Base-by-base conservation (phyloP, 2,797 vertebrate genomes). In the Typhlichthys subterraneus region DNA sequence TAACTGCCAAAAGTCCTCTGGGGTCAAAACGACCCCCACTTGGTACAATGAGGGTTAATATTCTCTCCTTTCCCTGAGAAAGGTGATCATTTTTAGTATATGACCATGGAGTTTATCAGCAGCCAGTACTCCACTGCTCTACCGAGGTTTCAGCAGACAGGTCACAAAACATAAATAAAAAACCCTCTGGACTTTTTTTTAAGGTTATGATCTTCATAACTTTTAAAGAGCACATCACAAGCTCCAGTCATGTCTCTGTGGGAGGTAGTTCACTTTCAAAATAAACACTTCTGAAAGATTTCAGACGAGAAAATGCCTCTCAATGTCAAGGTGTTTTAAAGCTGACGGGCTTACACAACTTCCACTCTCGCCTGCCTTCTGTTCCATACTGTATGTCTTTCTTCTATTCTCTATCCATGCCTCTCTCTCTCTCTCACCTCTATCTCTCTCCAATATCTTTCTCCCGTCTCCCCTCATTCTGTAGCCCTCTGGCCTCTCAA, bases 401-500 rank as follows among this genome's bases (percentile, higher is more conserved):
- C 51, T 9, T 68, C 71, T 68, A 75, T 59, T 33, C 5, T 23
- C 23, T 15, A 4, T 48, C 47, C 45, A 31, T 48, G 29, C 53
- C 38, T 23, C 33, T 56, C 29, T 12, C 17, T 14, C 42, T 48
- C n/a, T 33, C 14, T 19, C 19, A 23, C 9, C 23, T 57, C 47
- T 19, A 31, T 11, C 19, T 13, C 15, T 59, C 45, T n/a, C 14
- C 45, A 17, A 10, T 19, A 10, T 8, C 19, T 12, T 12, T 42
- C 45, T 13, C 14, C 10, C 49, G 5, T 7, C 31, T 42, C 38
- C 53, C 11, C 45, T 33, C 45, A 33, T 23, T 53, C 48, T 61
- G 58, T 49, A 4, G 59, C 60, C 53, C 61, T 50, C 65, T 65
- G 70, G 77, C 75, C 53, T 47, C 59, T 75, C 67, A 77, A 73